These are phyloP conservation scores for Isotomurus palustris DNA, from an alignment of 2,888 invertebrate species.

Conservation along the genomic window DNA sequence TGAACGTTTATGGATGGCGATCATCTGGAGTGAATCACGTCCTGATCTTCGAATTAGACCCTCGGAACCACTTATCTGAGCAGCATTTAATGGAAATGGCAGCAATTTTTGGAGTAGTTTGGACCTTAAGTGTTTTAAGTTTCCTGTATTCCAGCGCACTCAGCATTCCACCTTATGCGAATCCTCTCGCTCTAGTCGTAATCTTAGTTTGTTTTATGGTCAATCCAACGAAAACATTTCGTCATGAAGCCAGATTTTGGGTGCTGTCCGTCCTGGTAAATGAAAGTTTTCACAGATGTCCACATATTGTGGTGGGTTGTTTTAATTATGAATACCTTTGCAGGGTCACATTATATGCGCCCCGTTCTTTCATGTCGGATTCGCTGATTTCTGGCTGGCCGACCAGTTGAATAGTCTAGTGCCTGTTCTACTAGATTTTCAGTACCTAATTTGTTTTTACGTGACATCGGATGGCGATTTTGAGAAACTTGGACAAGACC, in stretches of 20 bases:
- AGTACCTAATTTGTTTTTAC: slow-evolving; percentile 91
- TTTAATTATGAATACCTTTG: slow-evolving; percentile 42
- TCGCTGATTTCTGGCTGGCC: slow-evolving; percentile 98
- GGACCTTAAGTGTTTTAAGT: slow-evolving; percentile 83
- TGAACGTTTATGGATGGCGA: slow-evolving; percentile 67
- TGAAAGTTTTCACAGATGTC: slow-evolving; percentile 13
- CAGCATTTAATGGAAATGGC: slow-evolving; percentile 93
- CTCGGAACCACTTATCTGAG: slow-evolving; percentile 86
- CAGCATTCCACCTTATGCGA: slow-evolving; percentile 85
- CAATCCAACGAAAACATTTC: slow-evolving; percentile 87
- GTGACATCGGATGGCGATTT: slow-evolving; percentile 59
- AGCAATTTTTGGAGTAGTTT: slow-evolving; percentile 87
- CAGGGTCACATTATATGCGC: slow-evolving; percentile 80
- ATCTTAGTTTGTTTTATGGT: slow-evolving; percentile 76
- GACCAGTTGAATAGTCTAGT: slow-evolving; percentile 80
- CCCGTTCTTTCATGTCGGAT: slow-evolving; percentile 88
- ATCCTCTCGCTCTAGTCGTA: slow-evolving; percentile 74
- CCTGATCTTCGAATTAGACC: slow-evolving; percentile 93
- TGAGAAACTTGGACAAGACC: slow-evolving; percentile 55
- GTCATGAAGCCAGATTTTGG: slow-evolving; percentile 83
- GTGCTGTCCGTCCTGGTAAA: slow-evolving; percentile 74
- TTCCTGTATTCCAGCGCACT: slow-evolving; percentile 76
- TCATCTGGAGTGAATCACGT: slow-evolving; percentile 97
- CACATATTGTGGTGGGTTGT: not conserved
- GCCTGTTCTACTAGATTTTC: slow-evolving; percentile 78